Evolutionary conservation across 1,140 invertebrate genomes (phyloP), one percentile per base, ranked within the genome.

Genomic region (Uloborus diversus): DNA sequence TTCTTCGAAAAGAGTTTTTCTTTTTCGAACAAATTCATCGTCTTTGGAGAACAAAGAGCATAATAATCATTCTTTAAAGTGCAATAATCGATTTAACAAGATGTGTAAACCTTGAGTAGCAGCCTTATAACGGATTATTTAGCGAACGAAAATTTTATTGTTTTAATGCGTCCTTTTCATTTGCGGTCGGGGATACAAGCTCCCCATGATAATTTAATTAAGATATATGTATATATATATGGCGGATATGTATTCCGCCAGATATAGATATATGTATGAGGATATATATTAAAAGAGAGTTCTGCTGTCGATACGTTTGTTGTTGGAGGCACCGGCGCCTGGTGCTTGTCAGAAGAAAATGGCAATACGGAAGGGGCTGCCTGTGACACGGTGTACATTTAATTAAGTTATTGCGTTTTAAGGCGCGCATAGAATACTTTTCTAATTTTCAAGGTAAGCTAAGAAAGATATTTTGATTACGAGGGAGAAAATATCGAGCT

Each of bases 381-480:
- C 73, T 51, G 23, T 66, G 73, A 78, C 73, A 78, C 62, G 47
- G 37, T 66, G 61, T 78, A 66, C 62, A 78, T 78, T 78, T 78
- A 78, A 78, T 78, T 78, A 78, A 78, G 73, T 78, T 78, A 78
- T 78, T 78, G 73, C 73, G 73, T 78, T 78, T 78, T 78, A 65
- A 78, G 25, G 17, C 23, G 30, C n/a, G 27, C 11, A 35, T 47
- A 42, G 51, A 78, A 78, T 78, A 78, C 61, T 78, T 78, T 78
- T 78, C 73, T 78, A 78, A 78, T 78, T 78, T 78, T 78, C 73
- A 78, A 78, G 73, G 73, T 78, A 78, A 78, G 73, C 73, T 78
- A 78, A 78, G 73, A 78, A 78, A 78, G 73, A 78, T 78, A 78
- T 78, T 78, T 78, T 78, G 73, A 78, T 78, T 78, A 78, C 73